A percentile compares a stretch with the other conserved stretches of the same genome.
These are phyloP conservation scores for Notamacropus eugenii DNA, from an alignment of 2,797 vertebrate genomes.

Conservation along the genomic window DNA sequence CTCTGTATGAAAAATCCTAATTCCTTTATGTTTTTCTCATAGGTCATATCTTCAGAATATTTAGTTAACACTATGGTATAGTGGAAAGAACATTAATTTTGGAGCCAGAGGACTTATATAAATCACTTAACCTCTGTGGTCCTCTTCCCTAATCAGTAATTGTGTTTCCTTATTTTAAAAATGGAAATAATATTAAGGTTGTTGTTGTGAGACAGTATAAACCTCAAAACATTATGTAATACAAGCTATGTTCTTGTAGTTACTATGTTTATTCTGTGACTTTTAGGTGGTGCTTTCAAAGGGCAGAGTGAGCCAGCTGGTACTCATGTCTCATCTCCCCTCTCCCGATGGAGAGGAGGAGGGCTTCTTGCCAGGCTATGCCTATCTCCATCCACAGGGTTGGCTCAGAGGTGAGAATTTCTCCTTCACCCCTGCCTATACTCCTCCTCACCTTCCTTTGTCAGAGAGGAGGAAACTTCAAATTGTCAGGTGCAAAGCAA, in stretches of 20 bases:
- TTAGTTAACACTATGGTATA: neutral
- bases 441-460: neutral
- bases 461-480: neutral
- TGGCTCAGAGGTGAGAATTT: neutral
- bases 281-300: neutral
- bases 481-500: neutral
- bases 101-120: neutral
- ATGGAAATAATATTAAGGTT: neutral
- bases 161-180: neutral
- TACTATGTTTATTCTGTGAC: neutral
- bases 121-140: neutral
- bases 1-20: slow-evolving; percentile 7
- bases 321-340: neutral
- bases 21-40: slow-evolving; percentile 31
- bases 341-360: neutral
- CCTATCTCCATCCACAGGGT: neutral
- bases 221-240: neutral
- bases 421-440: neutral
- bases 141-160: neutral
- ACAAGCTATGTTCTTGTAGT: neutral
- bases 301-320: neutral
- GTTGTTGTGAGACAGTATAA: neutral
- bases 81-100: neutral
- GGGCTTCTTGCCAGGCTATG: neutral
- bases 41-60: slow-evolving; percentile 31